Evolutionary conservation across 2,888 invertebrate species (phyloP).

Genomic region (Volucella zonaria): DNA sequence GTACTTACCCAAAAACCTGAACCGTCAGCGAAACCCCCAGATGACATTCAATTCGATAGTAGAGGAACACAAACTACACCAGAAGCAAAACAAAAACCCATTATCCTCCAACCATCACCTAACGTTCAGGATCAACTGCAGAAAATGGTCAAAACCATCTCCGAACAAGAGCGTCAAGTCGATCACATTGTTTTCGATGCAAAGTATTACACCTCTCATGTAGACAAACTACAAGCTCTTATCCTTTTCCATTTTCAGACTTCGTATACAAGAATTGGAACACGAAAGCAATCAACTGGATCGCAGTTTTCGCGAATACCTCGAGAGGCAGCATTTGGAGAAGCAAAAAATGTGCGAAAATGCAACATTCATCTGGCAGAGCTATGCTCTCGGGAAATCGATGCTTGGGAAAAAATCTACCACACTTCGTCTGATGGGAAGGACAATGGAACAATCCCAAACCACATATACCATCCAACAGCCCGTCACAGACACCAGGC

Average conservation of each 20-base stretch:
- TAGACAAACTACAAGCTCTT: neutral
- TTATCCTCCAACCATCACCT: neutral
- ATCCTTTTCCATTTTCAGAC: constrained; percentile 73
- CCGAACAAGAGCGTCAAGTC: constrained; percentile 75
- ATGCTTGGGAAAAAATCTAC: constrained; percentile 61
- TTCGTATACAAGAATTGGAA: constrained; percentile 80
- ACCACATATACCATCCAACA: neutral
- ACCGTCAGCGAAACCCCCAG: neutral
- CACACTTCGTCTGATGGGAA: constrained; percentile 16
- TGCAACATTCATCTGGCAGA: constrained; percentile 73
- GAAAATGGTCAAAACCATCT: constrained; percentile 72
- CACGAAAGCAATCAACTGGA: constrained; percentile 80
- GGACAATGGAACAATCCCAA: neutral
- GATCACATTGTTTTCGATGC: constrained; percentile 78
- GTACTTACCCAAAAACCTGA: neutral
- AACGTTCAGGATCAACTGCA: constrained; percentile 51
- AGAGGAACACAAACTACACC: constrained; percentile 38
- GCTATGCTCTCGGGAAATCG: constrained; percentile 73
- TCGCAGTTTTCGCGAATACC: constrained; percentile 78
- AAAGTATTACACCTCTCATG: constrained; percentile 72
- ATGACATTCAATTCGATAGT: constrained; percentile 10
- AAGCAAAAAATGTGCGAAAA: constrained; percentile 69
- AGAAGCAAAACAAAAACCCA: neutral
- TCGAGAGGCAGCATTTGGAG: constrained; percentile 77
- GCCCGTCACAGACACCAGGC: constrained; percentile 4